These are phyloP conservation scores for Sardinella longiceps DNA, from an alignment of 2,797 vertebrate species.

Conservation along the genomic window DNA sequence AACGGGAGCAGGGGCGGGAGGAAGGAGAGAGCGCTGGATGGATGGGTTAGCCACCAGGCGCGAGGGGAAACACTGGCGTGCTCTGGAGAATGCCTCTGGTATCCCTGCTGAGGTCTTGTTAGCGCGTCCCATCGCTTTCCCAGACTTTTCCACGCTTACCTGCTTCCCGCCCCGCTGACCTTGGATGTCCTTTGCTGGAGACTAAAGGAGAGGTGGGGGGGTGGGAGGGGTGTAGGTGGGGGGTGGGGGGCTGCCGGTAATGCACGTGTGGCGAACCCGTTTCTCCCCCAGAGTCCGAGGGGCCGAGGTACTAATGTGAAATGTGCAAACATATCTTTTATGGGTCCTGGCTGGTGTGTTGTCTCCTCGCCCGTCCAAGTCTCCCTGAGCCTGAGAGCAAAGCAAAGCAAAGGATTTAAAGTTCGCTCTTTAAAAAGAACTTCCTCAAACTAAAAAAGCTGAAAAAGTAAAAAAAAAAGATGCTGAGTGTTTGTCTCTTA, in stretches of 20 bases:
- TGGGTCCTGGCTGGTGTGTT: slow-evolving; percentile 44
- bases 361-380: slow-evolving; percentile 54
- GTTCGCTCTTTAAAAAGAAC: slow-evolving; percentile 55
- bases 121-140: not conserved
- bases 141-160: not conserved
- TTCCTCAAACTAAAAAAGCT: slow-evolving; percentile 54
- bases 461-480: slow-evolving; percentile 40
- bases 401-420: slow-evolving; percentile 53
- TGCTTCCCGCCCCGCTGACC: not conserved
- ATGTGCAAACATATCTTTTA: slow-evolving; percentile 52
- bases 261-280: slow-evolving; percentile 33
- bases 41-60: not conserved
- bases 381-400: slow-evolving; percentile 45
- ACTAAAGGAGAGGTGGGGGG: not conserved
- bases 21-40: not conserved
- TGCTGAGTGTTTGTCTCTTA: slow-evolving; percentile 43
- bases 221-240: not conserved
- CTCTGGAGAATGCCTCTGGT: not conserved
- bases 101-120: not conserved
- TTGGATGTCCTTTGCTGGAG: not conserved
- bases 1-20: no score
- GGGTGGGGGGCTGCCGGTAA: not conserved
- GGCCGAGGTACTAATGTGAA: slow-evolving; percentile 48
- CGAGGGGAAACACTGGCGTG: not conserved
- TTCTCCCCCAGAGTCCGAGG: slow-evolving; percentile 30